Evolutionary conservation across 2,113 vertebrate genomes (phyloP), one percentile per base, ranked within the genome.

Genomic region (Burhinus oedicnemus): DNA sequence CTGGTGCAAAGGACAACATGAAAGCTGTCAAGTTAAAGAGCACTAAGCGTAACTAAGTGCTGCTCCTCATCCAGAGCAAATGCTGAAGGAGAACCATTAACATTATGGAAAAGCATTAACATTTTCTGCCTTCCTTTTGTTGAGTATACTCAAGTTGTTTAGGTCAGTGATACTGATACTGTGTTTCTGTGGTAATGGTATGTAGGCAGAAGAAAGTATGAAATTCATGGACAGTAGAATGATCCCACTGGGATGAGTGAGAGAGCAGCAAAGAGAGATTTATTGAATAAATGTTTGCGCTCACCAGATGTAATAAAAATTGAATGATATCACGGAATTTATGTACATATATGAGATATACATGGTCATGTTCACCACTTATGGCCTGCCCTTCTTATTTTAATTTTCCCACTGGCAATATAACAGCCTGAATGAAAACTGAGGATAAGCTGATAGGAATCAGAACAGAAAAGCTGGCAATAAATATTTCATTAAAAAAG

Each of bases 401-500:
- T 85, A 94, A 95, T 96, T 97, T 96, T 97, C 42, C n/a, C 66
- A 77, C 36, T 57, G 51, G 60, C 77, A 95, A 95, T 95, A 93
- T 32, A 95, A 65, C 49, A 79, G 61, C 22, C 74, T 51, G 61
- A 89, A 94, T 70, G 81, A 96, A 95, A 95, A 87, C 83, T 47
- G 66, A 87, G 49, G 47, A 84, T 92, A 95, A 96, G 45, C 62
- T 86, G 75, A 85, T 66, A 77, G 34, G 15, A 96, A 83, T 64
- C 45, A 42, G 91, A 94, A 91, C 70, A 89, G 87, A 89, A 97
- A 95, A 97, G 84, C 78, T 87, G 30, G 54, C 42, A 96, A 93
- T 91, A 97, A 92, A 91, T 90, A 76, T 93, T 96, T 95, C 78
- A 95, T 91, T 96, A 55, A 93, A 96, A 95, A 94, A 77, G 94